phyloP scores from a whole-genome alignment of 2,113 vertebrate genomes.

The Tamias sibiricus region DNA sequence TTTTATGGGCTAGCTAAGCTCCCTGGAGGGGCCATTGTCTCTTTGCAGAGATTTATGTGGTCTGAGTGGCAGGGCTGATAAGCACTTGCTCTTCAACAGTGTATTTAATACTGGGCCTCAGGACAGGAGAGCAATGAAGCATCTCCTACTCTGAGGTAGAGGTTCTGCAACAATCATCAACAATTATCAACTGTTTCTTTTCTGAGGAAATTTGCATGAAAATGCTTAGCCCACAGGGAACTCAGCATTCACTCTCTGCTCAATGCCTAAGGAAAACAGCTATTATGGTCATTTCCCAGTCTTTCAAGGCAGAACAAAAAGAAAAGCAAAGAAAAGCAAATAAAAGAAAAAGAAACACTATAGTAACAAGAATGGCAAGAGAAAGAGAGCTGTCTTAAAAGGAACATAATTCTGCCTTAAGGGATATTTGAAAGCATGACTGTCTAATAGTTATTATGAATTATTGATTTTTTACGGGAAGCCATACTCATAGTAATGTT shows the following conservation, averaged over 20 bases:
- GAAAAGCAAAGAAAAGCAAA: slow-evolving; percentile 61
- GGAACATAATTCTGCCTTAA: not conserved
- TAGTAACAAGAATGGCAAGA: not conserved
- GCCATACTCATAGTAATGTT: not conserved
- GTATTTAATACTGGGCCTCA: slow-evolving; percentile 84
- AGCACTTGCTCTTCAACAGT: slow-evolving; percentile 83
- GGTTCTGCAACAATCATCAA: slow-evolving; percentile 77
- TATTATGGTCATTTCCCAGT: slow-evolving; percentile 76
- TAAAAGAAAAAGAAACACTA: not conserved
- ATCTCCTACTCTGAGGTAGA: slow-evolving; percentile 71
- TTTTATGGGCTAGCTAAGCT: slow-evolving; percentile 76
- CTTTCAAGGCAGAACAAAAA: slow-evolving; percentile 62
- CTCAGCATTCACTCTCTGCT: slow-evolving; percentile 59
- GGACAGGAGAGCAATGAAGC: slow-evolving; percentile 81
- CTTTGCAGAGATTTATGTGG: slow-evolving; percentile 82
- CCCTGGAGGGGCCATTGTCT: slow-evolving; percentile 83
- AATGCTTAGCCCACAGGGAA: slow-evolving; percentile 70
- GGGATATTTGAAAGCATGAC: not conserved
- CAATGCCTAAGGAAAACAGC: slow-evolving; percentile 76
- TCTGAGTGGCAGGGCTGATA: slow-evolving; percentile 80
- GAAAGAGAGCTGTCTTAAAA: not conserved
- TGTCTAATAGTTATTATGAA: not conserved
- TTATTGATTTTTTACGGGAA: not conserved
- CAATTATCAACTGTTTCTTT: slow-evolving; percentile 56
- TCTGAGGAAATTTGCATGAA: slow-evolving; percentile 80